A percentile compares a stretch with the other conserved stretches of the same genome.
phyloP scores from a whole-genome alignment of 2,797 vertebrate genomes.

The Denticeps clupeoides region DNA sequence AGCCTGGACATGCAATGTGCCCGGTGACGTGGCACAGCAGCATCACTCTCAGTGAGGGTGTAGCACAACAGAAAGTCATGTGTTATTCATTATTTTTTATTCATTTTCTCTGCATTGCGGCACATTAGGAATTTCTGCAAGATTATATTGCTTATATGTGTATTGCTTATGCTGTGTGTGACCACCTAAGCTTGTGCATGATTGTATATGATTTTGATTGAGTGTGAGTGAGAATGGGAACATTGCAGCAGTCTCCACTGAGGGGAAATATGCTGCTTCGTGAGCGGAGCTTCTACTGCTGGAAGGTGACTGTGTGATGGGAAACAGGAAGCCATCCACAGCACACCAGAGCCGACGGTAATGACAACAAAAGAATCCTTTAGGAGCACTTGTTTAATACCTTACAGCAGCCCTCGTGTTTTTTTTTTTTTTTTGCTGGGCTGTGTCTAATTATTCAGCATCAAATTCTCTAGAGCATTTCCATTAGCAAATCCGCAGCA shows the following conservation, averaged over 20 bases:
- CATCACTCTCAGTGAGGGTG: too few species aligned
- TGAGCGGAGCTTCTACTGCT: conserved; percentile 32
- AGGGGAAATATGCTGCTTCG: background rate
- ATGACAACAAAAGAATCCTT: background rate
- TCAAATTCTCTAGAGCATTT: background rate
- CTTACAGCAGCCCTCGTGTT: background rate
- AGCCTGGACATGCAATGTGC: too few species aligned
- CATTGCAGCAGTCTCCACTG: background rate
- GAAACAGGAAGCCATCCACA: background rate
- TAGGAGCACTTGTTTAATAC: background rate
- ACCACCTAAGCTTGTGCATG: too few species aligned
- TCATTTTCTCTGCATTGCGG: too few species aligned
- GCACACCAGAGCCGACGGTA: background rate
- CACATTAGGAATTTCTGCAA: too few species aligned
- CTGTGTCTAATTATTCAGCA: conserved; percentile 3
- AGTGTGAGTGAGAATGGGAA: background rate
- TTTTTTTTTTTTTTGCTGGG: background rate
- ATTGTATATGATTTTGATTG: background rate
- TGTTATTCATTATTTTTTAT: too few species aligned
- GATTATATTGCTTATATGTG: too few species aligned
- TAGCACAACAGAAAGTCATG: too few species aligned
- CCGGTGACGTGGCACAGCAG: too few species aligned
- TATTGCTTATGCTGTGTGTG: too few species aligned
- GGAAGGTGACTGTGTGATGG: conserved; percentile 22
- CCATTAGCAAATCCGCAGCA: conserved; percentile 4